phyloP scores from a whole-genome alignment of 2,797 vertebrate species.

The Gallirallus australis region DNA sequence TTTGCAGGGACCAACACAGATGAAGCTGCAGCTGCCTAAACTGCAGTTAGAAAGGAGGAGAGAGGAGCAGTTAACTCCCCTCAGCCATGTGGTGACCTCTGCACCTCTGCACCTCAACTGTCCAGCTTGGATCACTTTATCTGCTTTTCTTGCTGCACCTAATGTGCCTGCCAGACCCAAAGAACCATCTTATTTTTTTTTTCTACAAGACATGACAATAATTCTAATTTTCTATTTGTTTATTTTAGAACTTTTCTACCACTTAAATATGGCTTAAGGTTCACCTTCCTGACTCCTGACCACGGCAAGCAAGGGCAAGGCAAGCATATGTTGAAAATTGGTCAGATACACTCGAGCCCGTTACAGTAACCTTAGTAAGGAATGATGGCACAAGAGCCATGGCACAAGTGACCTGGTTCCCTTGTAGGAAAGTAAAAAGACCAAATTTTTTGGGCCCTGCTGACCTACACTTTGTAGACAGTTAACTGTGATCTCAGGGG shows the following conservation, averaged over 20 bases:
- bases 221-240: neutral
- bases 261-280: neutral
- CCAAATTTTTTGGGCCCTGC: fast-evolving
- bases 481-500: neutral
- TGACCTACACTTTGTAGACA: neutral
- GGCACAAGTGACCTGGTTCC: neutral
- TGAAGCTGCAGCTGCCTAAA: neutral
- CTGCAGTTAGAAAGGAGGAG: neutral
- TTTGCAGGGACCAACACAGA: neutral
- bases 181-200: neutral
- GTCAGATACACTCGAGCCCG: fast-evolving
- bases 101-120: neutral
- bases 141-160: neutral
- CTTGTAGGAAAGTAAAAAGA: neutral
- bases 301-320: neutral
- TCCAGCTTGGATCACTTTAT: neutral
- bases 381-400: neutral
- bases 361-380: neutral
- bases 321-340: neutral
- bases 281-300: neutral
- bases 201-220: neutral
- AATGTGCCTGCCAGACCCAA: neutral
- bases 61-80: neutral
- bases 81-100: neutral
- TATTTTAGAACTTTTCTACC: neutral